Conservation (phyloP, 1,140 invertebrate species). For the Microplitis demolitor region DNA sequence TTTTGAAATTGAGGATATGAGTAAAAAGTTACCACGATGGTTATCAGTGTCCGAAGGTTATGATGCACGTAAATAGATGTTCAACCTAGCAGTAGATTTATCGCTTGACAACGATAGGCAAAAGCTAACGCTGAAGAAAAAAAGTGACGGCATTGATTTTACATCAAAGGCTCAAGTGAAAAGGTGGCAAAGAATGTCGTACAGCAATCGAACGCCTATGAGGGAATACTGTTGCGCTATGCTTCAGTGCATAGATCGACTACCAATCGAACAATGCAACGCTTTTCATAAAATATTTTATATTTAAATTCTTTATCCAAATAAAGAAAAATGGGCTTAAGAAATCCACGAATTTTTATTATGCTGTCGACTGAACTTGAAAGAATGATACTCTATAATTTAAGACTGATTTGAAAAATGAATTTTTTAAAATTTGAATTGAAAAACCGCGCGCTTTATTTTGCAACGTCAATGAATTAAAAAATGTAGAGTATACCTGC, state of each 20-base stretch:
- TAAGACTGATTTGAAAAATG: not conserved
- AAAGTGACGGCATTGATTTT: slow-evolving; percentile 59
- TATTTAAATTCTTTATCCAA: too few species aligned
- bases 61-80: slow-evolving; percentile 44
- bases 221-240: slow-evolving; percentile 56
- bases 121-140: slow-evolving; percentile 38
- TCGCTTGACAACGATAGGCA: slow-evolving; percentile 24
- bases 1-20: slow-evolving; percentile 32
- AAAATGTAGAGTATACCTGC: not conserved
- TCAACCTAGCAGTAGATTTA: slow-evolving; percentile 47
- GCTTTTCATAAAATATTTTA: too few species aligned
- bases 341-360: too few species aligned
- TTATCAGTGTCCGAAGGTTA: slow-evolving; percentile 33
- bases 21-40: slow-evolving; percentile 30
- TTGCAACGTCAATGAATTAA: not conserved
- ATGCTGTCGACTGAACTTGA: too few species aligned
- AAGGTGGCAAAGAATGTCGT: slow-evolving; percentile 58
- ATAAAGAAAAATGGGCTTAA: too few species aligned
- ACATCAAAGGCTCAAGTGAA: slow-evolving; percentile 60
- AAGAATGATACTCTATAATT: too few species aligned
- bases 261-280: slow-evolving; percentile 19
- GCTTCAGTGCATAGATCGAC: slow-evolving; percentile 38
- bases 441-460: not conserved
- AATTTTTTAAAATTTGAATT: not conserved
- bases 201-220: slow-evolving; percentile 54